Evolutionary conservation across 2,113 vertebrate species (phyloP).

Genomic region (Oceanites oceanicus): DNA sequence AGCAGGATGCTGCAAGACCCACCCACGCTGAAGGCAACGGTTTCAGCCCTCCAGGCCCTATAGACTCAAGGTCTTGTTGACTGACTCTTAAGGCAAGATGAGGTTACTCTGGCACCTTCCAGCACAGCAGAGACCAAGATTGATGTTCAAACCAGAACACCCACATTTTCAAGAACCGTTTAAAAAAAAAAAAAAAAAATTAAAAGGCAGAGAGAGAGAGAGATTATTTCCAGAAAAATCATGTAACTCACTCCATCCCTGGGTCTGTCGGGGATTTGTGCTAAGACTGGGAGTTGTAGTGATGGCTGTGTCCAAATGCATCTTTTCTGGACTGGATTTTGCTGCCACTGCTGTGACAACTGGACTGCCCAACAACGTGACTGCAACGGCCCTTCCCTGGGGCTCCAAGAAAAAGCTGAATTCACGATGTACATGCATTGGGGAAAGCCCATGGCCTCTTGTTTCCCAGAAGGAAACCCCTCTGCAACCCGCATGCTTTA

Average conservation of each 20-base stretch:
- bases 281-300: not conserved
- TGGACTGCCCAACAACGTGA: not conserved
- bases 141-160: not conserved
- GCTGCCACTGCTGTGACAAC: not conserved
- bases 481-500: not conserved
- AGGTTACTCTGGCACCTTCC: not conserved
- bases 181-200: not conserved
- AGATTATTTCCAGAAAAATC: not conserved
- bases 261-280: not conserved
- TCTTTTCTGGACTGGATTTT: not conserved
- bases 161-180: not conserved
- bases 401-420: not conserved
- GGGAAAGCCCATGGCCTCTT: not conserved
- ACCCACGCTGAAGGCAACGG: not conserved
- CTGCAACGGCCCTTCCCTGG: not conserved
- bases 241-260: not conserved
- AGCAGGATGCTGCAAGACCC: not conserved
- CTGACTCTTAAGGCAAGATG: not conserved
- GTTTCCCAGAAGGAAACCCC: not conserved
- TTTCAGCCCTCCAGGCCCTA: not conserved
- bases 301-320: not conserved
- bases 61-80: not conserved
- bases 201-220: not conserved
- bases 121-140: not conserved
- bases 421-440: rapidly evolving